Conservation (phyloP, 2,888 invertebrate species). For the Sepioteuthis lessoniana region DNA sequence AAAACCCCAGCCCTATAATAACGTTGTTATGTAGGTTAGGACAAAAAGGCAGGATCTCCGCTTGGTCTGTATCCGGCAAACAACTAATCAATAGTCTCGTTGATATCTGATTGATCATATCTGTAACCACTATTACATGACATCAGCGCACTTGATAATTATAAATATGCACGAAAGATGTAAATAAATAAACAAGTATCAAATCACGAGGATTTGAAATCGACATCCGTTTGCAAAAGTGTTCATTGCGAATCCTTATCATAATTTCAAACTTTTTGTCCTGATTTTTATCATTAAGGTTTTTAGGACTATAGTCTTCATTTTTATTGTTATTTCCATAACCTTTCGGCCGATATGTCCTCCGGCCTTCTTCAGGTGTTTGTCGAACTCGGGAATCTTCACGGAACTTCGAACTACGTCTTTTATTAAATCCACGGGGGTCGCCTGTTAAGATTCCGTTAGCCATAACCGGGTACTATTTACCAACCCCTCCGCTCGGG, state of each 20-base stretch:
- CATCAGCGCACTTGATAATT: background rate
- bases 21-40: background rate
- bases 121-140: constrained; percentile 33
- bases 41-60: background rate
- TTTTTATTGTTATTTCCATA: no score
- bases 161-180: background rate
- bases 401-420: no score
- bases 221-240: background rate
- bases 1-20: no score
- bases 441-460: no score
- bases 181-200: constrained; percentile 9
- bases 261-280: background rate
- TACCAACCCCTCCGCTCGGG: no score
- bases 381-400: no score
- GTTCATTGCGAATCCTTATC: background rate
- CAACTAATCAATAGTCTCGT: background rate
- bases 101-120: constrained; percentile 20
- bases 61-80: constrained; percentile 21
- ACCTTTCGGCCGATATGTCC: no score
- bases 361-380: no score
- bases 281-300: background rate
- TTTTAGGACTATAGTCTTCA: no score
- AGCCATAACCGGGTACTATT: no score
- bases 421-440: no score
- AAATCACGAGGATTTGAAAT: background rate